A percentile compares a stretch with the other conserved stretches of the same genome.
phyloP scores from a whole-genome alignment of 2,797 vertebrate species.

The Thripadectes ignobilis region DNA sequence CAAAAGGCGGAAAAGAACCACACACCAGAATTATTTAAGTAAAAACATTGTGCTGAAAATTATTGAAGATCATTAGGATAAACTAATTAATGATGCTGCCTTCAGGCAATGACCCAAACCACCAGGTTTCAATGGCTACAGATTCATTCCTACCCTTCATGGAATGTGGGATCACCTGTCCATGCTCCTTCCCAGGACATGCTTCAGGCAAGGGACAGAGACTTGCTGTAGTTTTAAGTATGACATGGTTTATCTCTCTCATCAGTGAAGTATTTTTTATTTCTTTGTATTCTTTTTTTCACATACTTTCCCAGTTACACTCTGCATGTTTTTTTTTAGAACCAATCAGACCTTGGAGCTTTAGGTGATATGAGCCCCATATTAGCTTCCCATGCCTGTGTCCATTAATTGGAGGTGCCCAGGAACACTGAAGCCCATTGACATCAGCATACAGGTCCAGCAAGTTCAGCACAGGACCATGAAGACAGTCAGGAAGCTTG shows the following conservation, averaged over 20 bases:
- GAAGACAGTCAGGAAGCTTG: neutral
- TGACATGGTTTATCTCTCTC: neutral
- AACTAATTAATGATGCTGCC: neutral
- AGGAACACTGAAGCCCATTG: neutral
- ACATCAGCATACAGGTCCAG: neutral
- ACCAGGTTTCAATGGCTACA: neutral
- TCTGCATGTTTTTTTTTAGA: neutral
- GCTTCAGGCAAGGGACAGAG: neutral
- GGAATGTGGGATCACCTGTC: neutral
- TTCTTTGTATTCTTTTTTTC: neutral
- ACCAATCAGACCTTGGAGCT: neutral
- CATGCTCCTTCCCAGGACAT: neutral
- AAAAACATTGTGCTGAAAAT: neutral
- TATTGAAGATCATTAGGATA: neutral
- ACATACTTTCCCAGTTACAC: neutral
- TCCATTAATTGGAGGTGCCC: neutral
- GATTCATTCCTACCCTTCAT: neutral
- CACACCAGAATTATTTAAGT: neutral
- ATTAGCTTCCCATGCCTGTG: neutral
- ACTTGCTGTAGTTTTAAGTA: neutral
- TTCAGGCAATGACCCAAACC: neutral
- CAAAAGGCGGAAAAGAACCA: neutral
- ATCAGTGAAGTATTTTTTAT: neutral
- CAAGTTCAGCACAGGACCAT: neutral
- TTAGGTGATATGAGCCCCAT: neutral